These are phyloP conservation scores for Sminthurides aquaticus DNA, from an alignment of 2,888 invertebrate species.

Conservation along the genomic window DNA sequence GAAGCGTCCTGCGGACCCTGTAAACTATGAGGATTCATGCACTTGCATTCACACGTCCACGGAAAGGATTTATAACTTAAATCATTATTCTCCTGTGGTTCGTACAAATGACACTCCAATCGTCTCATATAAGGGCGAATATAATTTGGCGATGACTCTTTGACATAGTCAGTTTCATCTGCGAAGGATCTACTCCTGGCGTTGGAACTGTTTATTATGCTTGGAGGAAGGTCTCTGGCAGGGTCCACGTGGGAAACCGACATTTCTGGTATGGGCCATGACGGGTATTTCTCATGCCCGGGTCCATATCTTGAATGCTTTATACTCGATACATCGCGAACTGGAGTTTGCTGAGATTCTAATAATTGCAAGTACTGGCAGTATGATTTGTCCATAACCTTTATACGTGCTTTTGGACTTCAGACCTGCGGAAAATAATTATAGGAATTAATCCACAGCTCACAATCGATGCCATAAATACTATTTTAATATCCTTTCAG, in stretches of 20 bases:
- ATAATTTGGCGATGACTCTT: slow-evolving; percentile 57
- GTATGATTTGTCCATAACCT: no score
- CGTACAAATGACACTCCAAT: background rate
- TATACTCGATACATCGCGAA: slow-evolving; percentile 60
- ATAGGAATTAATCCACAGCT: no score
- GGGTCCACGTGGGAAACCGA: slow-evolving; percentile 53
- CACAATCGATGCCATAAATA: no score
- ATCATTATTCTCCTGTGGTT: background rate
- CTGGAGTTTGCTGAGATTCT: no score
- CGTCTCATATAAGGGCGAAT: slow-evolving; percentile 55
- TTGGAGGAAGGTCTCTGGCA: slow-evolving; percentile 41
- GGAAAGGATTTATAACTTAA: background rate
- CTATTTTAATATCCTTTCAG: no score
- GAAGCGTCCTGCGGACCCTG: background rate
- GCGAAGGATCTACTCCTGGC: slow-evolving; percentile 64
- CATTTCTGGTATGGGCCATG: slow-evolving; percentile 59
- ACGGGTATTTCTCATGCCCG: slow-evolving; percentile 67
- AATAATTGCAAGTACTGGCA: no score
- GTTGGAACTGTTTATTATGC: slow-evolving; percentile 48
- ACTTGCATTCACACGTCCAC: no score
- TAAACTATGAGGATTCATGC: no score
- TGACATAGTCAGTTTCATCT: slow-evolving; percentile 62
- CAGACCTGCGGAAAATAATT: no score
- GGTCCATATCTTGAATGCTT: slow-evolving; percentile 61
- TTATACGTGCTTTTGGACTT: no score